phyloP scores from a whole-genome alignment of 2,113 vertebrate genomes.

The Semnopithecus entellus region DNA sequence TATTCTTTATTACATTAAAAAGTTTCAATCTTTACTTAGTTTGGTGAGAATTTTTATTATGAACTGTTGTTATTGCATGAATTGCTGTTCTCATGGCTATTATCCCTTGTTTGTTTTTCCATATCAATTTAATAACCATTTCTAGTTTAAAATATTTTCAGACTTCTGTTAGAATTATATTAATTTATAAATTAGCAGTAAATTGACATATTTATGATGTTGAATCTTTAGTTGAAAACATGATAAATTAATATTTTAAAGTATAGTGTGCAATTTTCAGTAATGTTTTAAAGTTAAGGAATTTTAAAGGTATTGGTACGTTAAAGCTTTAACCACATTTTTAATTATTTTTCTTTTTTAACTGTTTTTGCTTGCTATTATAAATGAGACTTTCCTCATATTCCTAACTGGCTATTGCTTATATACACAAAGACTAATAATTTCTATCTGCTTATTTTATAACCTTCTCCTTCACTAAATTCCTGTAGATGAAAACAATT shows the following conservation, averaged over 20 bases:
- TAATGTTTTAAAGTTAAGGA: neutral
- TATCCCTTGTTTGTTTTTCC: neutral
- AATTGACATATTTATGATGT: neutral
- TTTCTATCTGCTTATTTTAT: neutral
- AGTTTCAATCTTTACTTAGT: neutral
- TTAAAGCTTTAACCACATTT: neutral
- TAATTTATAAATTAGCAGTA: neutral
- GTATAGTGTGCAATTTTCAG: neutral
- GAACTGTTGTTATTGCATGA: neutral
- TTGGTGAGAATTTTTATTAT: neutral
- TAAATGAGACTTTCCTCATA: neutral
- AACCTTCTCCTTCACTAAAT: neutral
- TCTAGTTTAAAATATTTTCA: neutral
- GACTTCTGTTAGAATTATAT: neutral
- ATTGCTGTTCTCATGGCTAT: neutral
- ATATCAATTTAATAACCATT: neutral
- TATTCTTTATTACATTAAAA: neutral
- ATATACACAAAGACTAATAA: neutral
- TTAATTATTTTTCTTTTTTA: neutral
- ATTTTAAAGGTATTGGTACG: neutral
- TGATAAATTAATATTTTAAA: neutral
- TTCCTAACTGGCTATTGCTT: neutral
- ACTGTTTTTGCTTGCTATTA: neutral
- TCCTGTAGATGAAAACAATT: neutral
- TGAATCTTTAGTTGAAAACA: neutral